Evolutionary conservation across 2,113 vertebrate species (phyloP), one percentile per base, ranked within the genome.

Genomic region (Dendropsophus ebraccatus): DNA sequence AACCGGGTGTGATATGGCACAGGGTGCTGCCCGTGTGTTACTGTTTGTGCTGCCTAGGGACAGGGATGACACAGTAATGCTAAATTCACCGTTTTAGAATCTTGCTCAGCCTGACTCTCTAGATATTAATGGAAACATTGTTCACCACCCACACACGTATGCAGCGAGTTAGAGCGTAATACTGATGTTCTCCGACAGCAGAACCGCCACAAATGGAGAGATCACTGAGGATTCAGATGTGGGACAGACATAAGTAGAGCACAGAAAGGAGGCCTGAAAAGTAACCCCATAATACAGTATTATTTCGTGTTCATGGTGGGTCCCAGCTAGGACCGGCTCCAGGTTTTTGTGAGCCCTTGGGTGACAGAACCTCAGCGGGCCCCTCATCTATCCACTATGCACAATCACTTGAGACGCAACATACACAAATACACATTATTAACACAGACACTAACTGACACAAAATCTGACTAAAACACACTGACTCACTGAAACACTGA

Each of bases 31-130:
- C 67, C 37, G 32, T 37, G 32, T 47, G 70, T 45, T 74, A 47
- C n/a, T 4, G 70, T 47, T 74, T 47, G 41, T 74, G 41, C 41
- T 47, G 70, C 70, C 41, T 74, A 25, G 37, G 70, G 70, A 74
- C 70, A 74, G 70, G 70, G 45, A 74, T 47, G 70, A 70, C 67
- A 37, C 32, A 70, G 67, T 47, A 47, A 74, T 25, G 70, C 12
- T 12, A 47, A 47, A 47, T 74, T 74, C 23, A 74, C 9, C 23
- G 16, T 74, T 74, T 47, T 25, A 74, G 70, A 74, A 74, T 74
- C 37, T 47, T 45, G 41, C 41, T 25, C 37, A 47, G 70, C 70
- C 70, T 5, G 70, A 74, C 37, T 74, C 23, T 35, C 70, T 7
- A 74, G 21, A 47, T 25, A 47, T 74, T 47, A 74, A 74, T 47